Evolutionary conservation across 2,888 invertebrate species (phyloP).

Genomic region (Meteorus cinctellus): DNA sequence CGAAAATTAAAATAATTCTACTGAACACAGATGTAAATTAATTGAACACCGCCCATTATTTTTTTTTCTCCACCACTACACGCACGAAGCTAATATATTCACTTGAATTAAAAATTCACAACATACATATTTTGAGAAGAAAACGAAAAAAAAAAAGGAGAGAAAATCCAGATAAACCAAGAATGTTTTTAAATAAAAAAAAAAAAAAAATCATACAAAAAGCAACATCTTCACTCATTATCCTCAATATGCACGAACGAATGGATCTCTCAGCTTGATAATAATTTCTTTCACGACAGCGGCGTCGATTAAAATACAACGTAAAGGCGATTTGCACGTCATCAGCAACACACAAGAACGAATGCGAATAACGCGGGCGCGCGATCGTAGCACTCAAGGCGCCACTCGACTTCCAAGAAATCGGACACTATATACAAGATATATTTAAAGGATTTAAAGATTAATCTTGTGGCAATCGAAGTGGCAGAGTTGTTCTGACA

Average conservation of each 20-base stretch:
- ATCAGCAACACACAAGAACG: constrained; percentile 8
- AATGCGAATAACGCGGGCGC: constrained; percentile 19
- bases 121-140: not conserved
- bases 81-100: too few relatives aligned
- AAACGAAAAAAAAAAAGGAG: not conserved
- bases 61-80: not conserved
- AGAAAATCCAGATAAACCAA: not conserved
- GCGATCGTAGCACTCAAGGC: constrained; percentile 30
- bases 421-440: constrained; percentile 26
- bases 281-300: constrained; percentile 6
- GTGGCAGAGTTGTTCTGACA: constrained; percentile 33
- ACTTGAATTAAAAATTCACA: too few relatives aligned
- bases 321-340: constrained; percentile 43
- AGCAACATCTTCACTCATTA: not conserved
- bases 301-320: constrained; percentile 40
- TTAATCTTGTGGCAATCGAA: constrained; percentile 48
- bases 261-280: not conserved
- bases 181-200: not conserved
- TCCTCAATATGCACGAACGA: not conserved
- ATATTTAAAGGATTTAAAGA: constrained; percentile 47
- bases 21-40: not conserved
- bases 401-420: constrained; percentile 46
- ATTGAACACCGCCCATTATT: not conserved
- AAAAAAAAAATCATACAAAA: not conserved
- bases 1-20: not conserved